phyloP scores from a whole-genome alignment of 92 coral and sea anemone species.

The Phenganax subtilis region DNA sequence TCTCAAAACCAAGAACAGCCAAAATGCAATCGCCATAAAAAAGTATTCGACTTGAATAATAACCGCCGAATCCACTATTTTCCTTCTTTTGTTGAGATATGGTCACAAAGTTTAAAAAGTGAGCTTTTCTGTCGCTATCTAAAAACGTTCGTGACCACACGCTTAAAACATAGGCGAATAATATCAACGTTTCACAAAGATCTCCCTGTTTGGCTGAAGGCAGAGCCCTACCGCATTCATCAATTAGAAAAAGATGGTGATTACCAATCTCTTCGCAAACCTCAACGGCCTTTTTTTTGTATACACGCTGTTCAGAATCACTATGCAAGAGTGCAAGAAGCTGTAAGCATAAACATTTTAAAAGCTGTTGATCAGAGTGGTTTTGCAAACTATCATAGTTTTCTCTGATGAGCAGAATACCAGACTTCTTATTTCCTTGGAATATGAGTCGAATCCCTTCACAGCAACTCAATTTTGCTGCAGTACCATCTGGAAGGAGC shows the following conservation, averaged over 20 bases:
- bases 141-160: neutral
- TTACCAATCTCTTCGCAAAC: neutral
- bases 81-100: neutral
- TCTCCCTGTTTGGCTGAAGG: neutral
- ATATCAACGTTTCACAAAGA: neutral
- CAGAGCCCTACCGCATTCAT: neutral
- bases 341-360: neutral
- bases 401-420: neutral
- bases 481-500: neutral
- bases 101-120: neutral
- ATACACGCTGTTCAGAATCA: neutral
- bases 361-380: neutral
- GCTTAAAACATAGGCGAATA: neutral
- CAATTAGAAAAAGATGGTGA: neutral
- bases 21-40: neutral
- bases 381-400: neutral
- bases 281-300: neutral
- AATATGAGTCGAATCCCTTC: conserved; percentile 6
- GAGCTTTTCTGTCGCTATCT: neutral
- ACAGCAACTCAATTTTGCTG: conserved; percentile 22
- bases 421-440: neutral
- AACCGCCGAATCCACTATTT: neutral
- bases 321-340: neutral
- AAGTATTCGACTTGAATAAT: neutral
- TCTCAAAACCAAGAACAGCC: neutral